Conservation (phyloP, 2,797 vertebrate genomes). For the Karalla daura region DNA sequence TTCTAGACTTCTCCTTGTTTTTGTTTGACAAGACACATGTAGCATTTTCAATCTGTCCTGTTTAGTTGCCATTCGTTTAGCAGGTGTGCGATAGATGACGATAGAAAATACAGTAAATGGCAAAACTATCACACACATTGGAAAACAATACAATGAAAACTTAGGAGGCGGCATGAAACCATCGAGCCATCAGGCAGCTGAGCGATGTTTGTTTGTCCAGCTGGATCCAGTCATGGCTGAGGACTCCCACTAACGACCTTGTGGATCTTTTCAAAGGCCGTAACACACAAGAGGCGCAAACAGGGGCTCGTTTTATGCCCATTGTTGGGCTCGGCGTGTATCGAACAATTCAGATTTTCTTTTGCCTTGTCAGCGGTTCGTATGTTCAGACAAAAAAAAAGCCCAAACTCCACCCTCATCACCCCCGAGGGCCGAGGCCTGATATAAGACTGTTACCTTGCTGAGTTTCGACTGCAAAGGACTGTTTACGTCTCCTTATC, state of each 20-base stretch:
- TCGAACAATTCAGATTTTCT: constrained; percentile 25
- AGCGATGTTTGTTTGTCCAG: not conserved
- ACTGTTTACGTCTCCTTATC: constrained; percentile 75
- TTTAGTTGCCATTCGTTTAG: no score
- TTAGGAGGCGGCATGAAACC: no score
- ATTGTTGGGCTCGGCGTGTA: constrained; percentile 50
- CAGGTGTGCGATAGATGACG: no score
- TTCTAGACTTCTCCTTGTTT: not conserved
- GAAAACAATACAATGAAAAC: no score
- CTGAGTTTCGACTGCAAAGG: constrained; percentile 74
- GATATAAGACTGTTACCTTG: constrained; percentile 82
- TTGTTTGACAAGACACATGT: not conserved
- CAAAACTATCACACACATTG: no score
- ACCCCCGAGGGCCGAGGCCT: constrained; percentile 65
- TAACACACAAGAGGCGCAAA: constrained; percentile 32
- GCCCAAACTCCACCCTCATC: constrained; percentile 56
- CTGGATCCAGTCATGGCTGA: no score
- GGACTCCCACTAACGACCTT: no score
- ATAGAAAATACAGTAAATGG: no score
- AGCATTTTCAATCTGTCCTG: not conserved
- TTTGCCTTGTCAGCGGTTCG: constrained; percentile 57
- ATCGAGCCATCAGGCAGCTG: no score
- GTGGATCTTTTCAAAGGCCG: not conserved
- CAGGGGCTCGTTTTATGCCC: constrained; percentile 11
- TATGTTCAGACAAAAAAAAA: constrained; percentile 59